Base-by-base conservation (phyloP, 2,797 vertebrate genomes). In the Xerus rutilus region DNA sequence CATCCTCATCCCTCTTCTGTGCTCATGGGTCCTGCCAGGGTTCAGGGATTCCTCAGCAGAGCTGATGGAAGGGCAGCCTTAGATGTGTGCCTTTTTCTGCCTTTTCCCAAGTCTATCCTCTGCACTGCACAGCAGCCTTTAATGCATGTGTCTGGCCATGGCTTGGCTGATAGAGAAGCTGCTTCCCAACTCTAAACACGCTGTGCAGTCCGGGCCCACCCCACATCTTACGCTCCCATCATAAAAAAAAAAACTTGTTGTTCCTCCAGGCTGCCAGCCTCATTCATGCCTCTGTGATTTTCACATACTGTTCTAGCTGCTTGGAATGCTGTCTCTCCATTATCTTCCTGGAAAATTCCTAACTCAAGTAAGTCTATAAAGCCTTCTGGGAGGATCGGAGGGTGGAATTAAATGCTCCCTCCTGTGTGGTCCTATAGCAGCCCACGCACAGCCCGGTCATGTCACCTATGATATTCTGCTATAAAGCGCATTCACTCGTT, bases 291-390 rank as follows among this genome's bases (percentile, higher is more conserved):
- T 86, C 86, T 84, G 64, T 62, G 76, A 57, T 23, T 47, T n/a
- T 52, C 69, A 86, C 91, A 73, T 7, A 12, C 72, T 62, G 20
- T 86, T 76, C 57, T 14, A 64, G 35, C 62, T 23, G 15, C 79
- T 47, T 23, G 4, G 65, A 93, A 94, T 43, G 57, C n/a, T 21
- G 7, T 69, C 39, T 65, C 35, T 30, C 28, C 17, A 12, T 23
- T 52, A 76, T 43, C 45, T 89, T 69, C 35, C 83, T 30, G 54
- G 67, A 82, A 92, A 87, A 65, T 25, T 91, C 89, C 67, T 72
- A 54, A 76, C 59, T 79, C 65, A 32, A 59, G 35, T 47, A 73
- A 65, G 20, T 73, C 77, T 59, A 5, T 69, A 54, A 73, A 87
- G 23, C 82, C 39, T 90, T 89, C 25, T 54, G 17, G 73, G 69